Percentiles rank a stretch among this genome's conserved stretches.
Evolutionary conservation across 2,113 vertebrate genomes (phyloP).

Genomic region (Speoplatyrhinus poulsoni): DNA sequence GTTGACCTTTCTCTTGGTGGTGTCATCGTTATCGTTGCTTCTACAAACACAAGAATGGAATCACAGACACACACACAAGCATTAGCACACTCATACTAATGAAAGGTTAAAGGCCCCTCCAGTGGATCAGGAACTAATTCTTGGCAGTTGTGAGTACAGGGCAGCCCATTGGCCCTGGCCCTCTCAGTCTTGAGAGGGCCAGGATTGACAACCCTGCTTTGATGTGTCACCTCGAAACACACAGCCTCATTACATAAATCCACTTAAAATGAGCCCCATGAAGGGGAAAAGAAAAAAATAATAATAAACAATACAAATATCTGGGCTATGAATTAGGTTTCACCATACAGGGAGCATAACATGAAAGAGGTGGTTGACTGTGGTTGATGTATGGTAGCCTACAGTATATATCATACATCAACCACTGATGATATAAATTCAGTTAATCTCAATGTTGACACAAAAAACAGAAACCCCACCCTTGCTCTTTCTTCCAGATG

Average conservation of each 20-base stretch:
- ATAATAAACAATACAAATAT: not conserved
- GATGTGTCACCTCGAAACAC: constrained; percentile 66
- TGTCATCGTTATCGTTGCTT: constrained; percentile 90
- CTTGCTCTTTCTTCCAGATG: constrained; percentile 54
- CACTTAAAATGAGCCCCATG: constrained; percentile 30
- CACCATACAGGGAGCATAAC: not conserved
- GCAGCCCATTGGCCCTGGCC: no score
- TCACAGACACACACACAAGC: constrained; percentile 14
- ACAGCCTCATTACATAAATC: constrained; percentile 50
- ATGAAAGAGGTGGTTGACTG: not conserved
- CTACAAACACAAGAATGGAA: constrained; percentile 69
- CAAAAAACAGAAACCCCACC: constrained; percentile 19
- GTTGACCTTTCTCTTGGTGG: constrained; percentile 94
- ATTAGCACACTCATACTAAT: constrained; percentile 14
- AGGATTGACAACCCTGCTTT: constrained; percentile 59
- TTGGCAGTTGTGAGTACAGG: constrained; percentile 49
- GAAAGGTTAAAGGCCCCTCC: constrained; percentile 11
- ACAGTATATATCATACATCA: not conserved
- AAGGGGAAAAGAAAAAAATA: constrained; percentile 2
- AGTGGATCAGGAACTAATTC: constrained; percentile 45
- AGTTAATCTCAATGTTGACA: constrained; percentile 42
- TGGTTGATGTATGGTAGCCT: no score
- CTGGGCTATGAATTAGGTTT: not conserved
- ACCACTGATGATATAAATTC: constrained; percentile 13
- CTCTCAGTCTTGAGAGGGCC: constrained; percentile 45